Conservation (phyloP, 2,888 invertebrate species). For the Drosophila mayaguana region DNA sequence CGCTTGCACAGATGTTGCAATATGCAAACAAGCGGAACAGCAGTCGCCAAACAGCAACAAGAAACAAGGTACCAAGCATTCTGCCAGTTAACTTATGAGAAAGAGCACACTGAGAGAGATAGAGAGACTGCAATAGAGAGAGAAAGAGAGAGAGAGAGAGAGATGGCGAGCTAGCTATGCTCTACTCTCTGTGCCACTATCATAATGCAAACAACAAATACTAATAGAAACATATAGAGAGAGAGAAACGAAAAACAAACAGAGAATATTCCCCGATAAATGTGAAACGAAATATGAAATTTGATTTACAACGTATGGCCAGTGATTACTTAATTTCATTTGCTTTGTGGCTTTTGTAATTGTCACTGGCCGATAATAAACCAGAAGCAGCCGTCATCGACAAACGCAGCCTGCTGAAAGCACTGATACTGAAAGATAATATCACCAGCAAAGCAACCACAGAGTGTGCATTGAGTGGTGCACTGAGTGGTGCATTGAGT, state of each 20-base stretch:
- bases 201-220: conserved; percentile 34
- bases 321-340: conserved; percentile 31
- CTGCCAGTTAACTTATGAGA: conserved; percentile 24
- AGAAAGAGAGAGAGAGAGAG: neutral
- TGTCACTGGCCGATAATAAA: conserved; percentile 23
- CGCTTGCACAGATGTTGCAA: conserved; percentile 77
- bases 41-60: conserved; percentile 50
- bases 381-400: conserved; percentile 5
- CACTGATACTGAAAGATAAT: conserved; percentile 26
- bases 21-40: conserved; percentile 73
- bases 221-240: conserved; percentile 3
- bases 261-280: conserved; percentile 4
- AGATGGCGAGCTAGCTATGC: neutral
- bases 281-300: conserved; percentile 3
- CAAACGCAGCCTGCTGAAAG: neutral
- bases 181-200: neutral
- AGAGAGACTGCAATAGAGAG: too few relatives aligned
- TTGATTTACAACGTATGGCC: conserved; percentile 11
- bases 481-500: neutral
- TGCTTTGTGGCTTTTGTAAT: conserved; percentile 30
- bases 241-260: neutral
- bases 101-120: neutral
- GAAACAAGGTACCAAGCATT: conserved; percentile 59
- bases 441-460: conserved; percentile 8
- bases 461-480: conserved; percentile 1